These are phyloP conservation scores for Chouioia cunea DNA, from an alignment of 2,888 invertebrate genomes.

Conservation along the genomic window DNA sequence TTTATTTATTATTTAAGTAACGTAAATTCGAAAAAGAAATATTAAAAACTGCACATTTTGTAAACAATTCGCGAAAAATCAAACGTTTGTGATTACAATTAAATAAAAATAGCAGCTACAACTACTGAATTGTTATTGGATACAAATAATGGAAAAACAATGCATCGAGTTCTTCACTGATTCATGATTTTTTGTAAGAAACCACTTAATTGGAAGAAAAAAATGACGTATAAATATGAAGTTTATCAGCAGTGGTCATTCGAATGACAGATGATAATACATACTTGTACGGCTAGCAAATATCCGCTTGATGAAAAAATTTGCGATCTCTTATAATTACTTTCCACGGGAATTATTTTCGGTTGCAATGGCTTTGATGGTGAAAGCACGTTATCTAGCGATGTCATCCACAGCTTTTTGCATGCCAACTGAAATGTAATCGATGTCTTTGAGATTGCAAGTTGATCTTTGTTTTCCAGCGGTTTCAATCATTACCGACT, in stretches of 20 bases:
- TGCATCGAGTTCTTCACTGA: too few relatives aligned
- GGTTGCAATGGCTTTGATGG: slow-evolving; percentile 27
- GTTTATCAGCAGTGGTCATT: neutral
- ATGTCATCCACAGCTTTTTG: slow-evolving; percentile 47
- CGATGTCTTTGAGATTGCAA: slow-evolving; percentile 11
- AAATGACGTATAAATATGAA: neutral
- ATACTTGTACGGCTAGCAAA: slow-evolving; percentile 42
- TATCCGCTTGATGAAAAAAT: slow-evolving; percentile 28
- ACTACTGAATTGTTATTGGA: too few relatives aligned
- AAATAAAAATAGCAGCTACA: too few relatives aligned
- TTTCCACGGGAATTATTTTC: slow-evolving; percentile 31
- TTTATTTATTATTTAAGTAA: too few relatives aligned
- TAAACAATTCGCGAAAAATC: too few relatives aligned
- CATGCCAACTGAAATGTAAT: slow-evolving; percentile 47
- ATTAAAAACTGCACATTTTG: too few relatives aligned
- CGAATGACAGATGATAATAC: slow-evolving; percentile 34
- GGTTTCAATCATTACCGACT: too few relatives aligned
- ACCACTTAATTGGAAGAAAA: neutral
- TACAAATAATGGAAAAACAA: too few relatives aligned
- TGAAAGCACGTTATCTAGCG: slow-evolving; percentile 38
- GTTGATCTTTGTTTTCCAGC: too few relatives aligned
- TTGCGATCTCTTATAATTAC: slow-evolving; percentile 34
- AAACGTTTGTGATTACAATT: too few relatives aligned
- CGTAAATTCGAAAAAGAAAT: too few relatives aligned
- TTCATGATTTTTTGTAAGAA: neutral